Percentiles rank a stretch among this genome's conserved stretches.
phyloP scores from a whole-genome alignment of 2,113 vertebrate species.

The Hydrochoerus hydrochaeris region DNA sequence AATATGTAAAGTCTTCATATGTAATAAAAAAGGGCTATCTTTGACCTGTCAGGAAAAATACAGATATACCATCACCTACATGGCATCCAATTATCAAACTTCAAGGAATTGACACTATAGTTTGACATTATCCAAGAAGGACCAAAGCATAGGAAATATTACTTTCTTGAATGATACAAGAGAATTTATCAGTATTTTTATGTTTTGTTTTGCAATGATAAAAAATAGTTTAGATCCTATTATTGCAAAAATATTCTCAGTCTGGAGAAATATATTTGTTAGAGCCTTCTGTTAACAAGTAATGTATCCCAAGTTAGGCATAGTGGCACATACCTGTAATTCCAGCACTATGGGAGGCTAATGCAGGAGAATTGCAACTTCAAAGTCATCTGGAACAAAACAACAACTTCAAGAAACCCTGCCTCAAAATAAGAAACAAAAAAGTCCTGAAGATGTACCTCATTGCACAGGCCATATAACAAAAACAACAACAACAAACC shows the following conservation, averaged over 20 bases:
- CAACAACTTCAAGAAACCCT: not conserved
- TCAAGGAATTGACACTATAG: not conserved
- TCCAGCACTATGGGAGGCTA: not conserved
- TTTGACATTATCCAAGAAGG: not conserved
- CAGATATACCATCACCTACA: not conserved
- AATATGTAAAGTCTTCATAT: not conserved
- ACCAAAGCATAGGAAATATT: not conserved
- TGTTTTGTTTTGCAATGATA: not conserved
- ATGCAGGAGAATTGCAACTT: not conserved
- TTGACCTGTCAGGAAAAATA: not conserved
- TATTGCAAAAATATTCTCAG: not conserved
- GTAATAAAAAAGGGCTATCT: not conserved
- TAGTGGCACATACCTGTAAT: not conserved
- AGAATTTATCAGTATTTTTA: not conserved
- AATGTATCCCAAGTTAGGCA: not conserved
- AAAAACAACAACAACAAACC: not conserved
- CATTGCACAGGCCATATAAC: not conserved
- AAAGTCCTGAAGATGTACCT: not conserved
- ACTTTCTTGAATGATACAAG: not conserved
- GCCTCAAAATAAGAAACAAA: not conserved
- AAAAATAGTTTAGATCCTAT: not conserved
- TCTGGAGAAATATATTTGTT: slow-evolving; percentile 19
- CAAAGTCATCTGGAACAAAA: not conserved
- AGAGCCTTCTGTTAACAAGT: not conserved
- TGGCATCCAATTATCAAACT: not conserved